Evolutionary conservation across 1,140 invertebrate species (phyloP).

Genomic region (Aphidius gifuensis): DNA sequence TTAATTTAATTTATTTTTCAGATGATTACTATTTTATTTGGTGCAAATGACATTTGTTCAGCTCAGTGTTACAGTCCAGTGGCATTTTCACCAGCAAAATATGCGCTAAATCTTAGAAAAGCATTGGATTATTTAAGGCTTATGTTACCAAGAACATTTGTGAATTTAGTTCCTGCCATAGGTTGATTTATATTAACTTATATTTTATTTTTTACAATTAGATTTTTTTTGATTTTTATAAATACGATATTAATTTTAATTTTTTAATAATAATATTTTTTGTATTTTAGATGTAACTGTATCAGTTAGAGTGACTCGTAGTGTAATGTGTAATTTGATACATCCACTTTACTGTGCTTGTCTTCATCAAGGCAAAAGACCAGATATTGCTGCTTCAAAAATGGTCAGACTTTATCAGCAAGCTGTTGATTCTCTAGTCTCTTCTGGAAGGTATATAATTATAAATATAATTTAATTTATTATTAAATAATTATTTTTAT

Average conservation of each 20-base stretch:
- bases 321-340: constrained; percentile 66
- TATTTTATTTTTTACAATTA: constrained; percentile 5
- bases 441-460: constrained; percentile 43
- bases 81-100: constrained; percentile 59
- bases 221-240: constrained; percentile 2
- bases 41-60: constrained; percentile 81
- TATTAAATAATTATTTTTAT: constrained; percentile 1
- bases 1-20: constrained; percentile 23
- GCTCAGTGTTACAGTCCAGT: constrained; percentile 67
- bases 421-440: constrained; percentile 61
- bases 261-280: constrained; percentile 7
- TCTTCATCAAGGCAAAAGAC: constrained; percentile 62
- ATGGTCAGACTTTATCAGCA: constrained; percentile 64
- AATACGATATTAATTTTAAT: background rate
- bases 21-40: constrained; percentile 79
- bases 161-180: constrained; percentile 74
- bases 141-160: constrained; percentile 69
- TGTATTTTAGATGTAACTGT: constrained; percentile 64
- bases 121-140: constrained; percentile 67
- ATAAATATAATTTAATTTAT: constrained; percentile 14
- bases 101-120: constrained; percentile 62
- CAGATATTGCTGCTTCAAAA: constrained; percentile 56
- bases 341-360: constrained; percentile 71
- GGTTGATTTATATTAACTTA: constrained; percentile 53
- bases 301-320: constrained; percentile 62